Conservation (phyloP, 1,140 invertebrate genomes). For the Camponotus vicinus region DNA sequence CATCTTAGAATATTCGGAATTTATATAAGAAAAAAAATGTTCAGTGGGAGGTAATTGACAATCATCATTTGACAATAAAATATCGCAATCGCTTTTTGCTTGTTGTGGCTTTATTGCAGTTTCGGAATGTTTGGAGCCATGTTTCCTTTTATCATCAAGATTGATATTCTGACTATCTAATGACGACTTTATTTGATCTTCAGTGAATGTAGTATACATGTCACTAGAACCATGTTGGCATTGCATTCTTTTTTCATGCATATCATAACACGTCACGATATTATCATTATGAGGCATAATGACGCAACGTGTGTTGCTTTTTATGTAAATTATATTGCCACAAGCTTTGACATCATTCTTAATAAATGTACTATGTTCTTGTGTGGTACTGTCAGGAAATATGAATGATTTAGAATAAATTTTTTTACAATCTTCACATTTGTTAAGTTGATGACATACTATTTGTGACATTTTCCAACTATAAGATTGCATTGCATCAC, state of each 20-base stretch:
- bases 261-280: conserved; percentile 47
- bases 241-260: conserved; percentile 53
- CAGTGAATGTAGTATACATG: conserved; percentile 62
- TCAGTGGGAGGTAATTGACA: conserved; percentile 33
- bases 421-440: conserved; percentile 44
- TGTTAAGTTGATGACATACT: conserved; percentile 4
- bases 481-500: not conserved
- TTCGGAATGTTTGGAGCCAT: conserved; percentile 3
- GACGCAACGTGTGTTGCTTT: conserved; percentile 67
- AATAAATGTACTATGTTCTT: conserved; percentile 38
- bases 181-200: conserved; percentile 56
- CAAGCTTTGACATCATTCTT: conserved; percentile 19
- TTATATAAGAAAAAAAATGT: conserved; percentile 7
- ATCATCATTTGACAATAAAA: conserved; percentile 32
- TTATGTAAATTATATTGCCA: conserved; percentile 45
- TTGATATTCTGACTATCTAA: conserved; percentile 30
- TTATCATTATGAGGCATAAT: conserved; percentile 63
- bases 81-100: not conserved
- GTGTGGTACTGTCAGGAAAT: conserved; percentile 38
- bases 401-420: conserved; percentile 52
- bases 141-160: conserved; percentile 20
- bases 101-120: conserved; percentile 25
- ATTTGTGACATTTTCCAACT: not conserved
- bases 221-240: conserved; percentile 53
- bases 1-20: conserved; percentile 5